These are phyloP conservation scores for Sebastes schlegelii DNA, from an alignment of 2,113 vertebrate genomes.

Conservation along the genomic window DNA sequence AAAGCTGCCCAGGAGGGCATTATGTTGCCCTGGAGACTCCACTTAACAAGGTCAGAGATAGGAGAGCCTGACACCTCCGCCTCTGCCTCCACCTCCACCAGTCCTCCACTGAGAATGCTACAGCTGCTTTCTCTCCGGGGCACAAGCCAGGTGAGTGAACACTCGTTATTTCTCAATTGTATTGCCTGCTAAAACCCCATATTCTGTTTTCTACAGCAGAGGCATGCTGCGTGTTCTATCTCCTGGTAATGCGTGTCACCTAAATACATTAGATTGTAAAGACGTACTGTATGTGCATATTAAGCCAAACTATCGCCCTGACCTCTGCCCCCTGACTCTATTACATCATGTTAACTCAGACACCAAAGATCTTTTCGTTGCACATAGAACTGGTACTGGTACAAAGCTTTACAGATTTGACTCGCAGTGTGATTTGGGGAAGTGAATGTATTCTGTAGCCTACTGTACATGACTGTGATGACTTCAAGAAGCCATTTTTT, in stretches of 20 bases:
- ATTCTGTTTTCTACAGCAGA: not conserved
- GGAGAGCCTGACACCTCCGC: slow-evolving; percentile 33
- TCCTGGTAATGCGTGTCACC: not conserved
- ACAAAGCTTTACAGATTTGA: no score
- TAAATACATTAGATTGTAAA: not conserved
- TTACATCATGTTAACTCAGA: not conserved
- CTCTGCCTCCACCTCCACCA: not conserved
- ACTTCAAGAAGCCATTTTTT: no score
- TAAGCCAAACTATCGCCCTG: not conserved
- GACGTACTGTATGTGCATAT: not conserved
- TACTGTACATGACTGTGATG: no score
- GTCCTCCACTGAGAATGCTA: not conserved
- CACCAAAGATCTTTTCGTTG: not conserved
- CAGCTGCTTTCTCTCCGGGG: slow-evolving; percentile 11
- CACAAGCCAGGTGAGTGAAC: slow-evolving; percentile 42
- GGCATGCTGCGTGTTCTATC: not conserved
- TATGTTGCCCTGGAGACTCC: slow-evolving; percentile 62
- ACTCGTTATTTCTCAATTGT: not conserved
- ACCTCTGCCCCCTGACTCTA: not conserved
- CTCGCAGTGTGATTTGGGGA: no score
- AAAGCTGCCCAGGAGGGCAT: slow-evolving; percentile 37
- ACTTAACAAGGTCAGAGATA: slow-evolving; percentile 53
- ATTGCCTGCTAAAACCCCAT: not conserved
- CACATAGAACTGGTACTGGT: no score
- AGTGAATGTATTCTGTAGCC: no score